Conservation (phyloP, 2,888 invertebrate species). For the Sesamia inferens region DNA sequence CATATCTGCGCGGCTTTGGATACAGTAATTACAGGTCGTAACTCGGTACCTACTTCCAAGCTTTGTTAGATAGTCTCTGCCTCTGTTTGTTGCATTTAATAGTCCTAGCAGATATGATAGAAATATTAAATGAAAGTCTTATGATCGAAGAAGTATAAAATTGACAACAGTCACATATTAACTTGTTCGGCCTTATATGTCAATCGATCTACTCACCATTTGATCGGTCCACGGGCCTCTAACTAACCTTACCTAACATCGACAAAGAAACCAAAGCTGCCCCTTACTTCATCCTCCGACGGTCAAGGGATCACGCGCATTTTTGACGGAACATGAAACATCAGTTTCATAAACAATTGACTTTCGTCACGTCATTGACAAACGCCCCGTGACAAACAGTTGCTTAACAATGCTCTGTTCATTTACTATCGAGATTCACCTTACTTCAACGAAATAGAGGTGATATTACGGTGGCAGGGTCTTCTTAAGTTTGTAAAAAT, state of each 20-base stretch:
- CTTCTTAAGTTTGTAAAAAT: slow-evolving; percentile 8
- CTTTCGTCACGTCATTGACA: slow-evolving; percentile 45
- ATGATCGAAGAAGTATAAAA: too few species aligned
- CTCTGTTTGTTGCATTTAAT: too few species aligned
- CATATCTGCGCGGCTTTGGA: background rate
- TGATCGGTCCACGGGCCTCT: background rate
- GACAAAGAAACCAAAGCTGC: background rate
- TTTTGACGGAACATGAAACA: slow-evolving; percentile 32
- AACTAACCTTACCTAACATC: slow-evolving; percentile 1
- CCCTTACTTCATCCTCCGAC: slow-evolving; percentile 22
- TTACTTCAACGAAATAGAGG: slow-evolving; percentile 7
- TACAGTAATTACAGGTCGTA: background rate
- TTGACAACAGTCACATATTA: background rate
- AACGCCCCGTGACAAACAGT: slow-evolving; percentile 44
- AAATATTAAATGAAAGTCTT: background rate
- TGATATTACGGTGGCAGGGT: background rate
- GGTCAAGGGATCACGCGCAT: slow-evolving; percentile 37
- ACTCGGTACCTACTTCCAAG: background rate
- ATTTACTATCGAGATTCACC: slow-evolving; percentile 7
- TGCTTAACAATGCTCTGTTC: slow-evolving; percentile 38
- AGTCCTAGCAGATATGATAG: too few species aligned
- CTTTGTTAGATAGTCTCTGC: background rate
- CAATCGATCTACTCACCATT: slow-evolving; percentile 6
- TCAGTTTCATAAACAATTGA: slow-evolving; percentile 51
- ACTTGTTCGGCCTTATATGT: background rate